Evolutionary conservation across 2,113 vertebrate genomes (phyloP).

Genomic region (Patagioenas fasciata): DNA sequence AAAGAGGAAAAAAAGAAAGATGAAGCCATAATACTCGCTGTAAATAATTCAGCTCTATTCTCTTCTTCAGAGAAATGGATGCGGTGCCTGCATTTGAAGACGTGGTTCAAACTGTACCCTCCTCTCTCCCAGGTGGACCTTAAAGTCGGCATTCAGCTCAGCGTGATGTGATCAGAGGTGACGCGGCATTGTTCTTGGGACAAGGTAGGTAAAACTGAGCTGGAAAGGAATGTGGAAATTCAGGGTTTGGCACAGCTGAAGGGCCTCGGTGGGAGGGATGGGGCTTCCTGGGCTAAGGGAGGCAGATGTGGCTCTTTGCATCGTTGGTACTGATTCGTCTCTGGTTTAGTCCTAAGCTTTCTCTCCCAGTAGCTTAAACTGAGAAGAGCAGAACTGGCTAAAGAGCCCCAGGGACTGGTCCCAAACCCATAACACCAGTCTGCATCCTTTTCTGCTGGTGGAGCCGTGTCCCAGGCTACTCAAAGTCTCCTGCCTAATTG

Average conservation of each 20-base stretch:
- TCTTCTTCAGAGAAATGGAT: background rate
- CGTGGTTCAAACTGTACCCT: background rate
- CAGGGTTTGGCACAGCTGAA: background rate
- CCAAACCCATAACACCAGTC: background rate
- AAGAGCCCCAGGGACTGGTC: background rate
- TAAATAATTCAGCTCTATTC: background rate
- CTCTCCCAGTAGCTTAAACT: background rate
- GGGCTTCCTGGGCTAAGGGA: background rate
- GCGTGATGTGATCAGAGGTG: background rate
- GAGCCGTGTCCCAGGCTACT: background rate
- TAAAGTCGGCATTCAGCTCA: background rate
- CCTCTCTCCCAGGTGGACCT: background rate
- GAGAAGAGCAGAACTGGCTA: background rate
- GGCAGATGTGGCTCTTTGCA: background rate
- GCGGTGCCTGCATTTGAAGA: rapidly evolving
- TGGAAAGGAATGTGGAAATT: background rate
- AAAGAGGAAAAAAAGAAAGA: background rate
- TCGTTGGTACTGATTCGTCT: background rate
- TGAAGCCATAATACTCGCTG: background rate
- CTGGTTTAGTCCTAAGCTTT: background rate
- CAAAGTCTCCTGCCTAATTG: background rate
- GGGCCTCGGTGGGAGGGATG: background rate
- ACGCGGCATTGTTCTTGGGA: background rate
- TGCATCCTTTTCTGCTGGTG: background rate
- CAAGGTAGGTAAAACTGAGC: background rate